Evolutionary conservation across 2,888 invertebrate species (phyloP).

Genomic region (Phaonia tiefii): DNA sequence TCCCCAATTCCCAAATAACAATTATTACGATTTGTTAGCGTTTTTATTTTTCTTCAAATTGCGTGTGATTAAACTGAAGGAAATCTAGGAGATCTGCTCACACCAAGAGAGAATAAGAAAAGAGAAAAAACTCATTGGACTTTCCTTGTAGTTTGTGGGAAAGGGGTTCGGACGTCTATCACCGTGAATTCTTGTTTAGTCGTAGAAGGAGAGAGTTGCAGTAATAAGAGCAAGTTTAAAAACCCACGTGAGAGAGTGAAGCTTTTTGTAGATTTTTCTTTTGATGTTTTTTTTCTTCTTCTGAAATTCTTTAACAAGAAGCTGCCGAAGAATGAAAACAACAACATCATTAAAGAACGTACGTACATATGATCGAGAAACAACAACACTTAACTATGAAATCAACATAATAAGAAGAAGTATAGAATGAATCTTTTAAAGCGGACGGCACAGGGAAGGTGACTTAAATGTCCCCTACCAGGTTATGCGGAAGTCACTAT

Average conservation of each 20-base stretch:
- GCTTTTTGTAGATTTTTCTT: conserved; percentile 34
- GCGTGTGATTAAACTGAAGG: conserved; percentile 52
- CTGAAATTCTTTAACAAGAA: conserved; percentile 64
- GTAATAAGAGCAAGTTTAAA: conserved; percentile 6
- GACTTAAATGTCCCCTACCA: background rate
- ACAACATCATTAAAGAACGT: conserved; percentile 61
- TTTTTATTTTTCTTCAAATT: conserved; percentile 49
- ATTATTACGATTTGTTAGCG: conserved; percentile 64
- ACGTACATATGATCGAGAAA: too few species aligned
- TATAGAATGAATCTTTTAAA: background rate
- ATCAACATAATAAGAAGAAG: conserved; percentile 17
- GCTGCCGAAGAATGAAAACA: conserved; percentile 49
- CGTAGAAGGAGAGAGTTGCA: too few species aligned
- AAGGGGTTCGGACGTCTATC: too few species aligned
- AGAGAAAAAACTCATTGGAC: conserved; percentile 30
- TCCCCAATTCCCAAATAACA: conserved; percentile 66
- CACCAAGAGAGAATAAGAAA: background rate
- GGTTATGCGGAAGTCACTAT: too few species aligned
- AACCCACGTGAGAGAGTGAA: conserved; percentile 64
- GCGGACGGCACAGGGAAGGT: background rate
- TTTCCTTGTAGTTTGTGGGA: conserved; percentile 9
- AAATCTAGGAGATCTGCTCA: conserved; percentile 2
- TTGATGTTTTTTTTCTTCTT: conserved; percentile 42
- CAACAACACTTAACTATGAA: background rate
- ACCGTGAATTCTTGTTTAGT: background rate